These are phyloP conservation scores for Halocynthia aurantium DNA, from an alignment of 23 tunicate genomes.

Conservation along the genomic window DNA sequence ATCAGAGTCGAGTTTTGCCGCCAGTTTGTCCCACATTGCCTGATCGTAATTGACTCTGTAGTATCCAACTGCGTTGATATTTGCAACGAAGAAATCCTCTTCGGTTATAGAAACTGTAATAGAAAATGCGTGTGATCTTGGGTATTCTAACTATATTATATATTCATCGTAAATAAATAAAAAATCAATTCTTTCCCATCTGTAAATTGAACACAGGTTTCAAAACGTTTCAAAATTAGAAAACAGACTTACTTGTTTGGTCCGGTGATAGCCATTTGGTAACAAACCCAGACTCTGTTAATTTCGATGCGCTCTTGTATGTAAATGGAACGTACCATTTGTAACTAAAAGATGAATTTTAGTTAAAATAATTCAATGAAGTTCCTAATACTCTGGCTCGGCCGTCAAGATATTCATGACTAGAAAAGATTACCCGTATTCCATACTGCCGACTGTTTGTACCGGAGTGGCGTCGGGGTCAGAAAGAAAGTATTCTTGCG, in stretches of 20 bases:
- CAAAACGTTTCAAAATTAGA: not conserved
- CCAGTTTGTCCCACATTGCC: conserved; percentile 33
- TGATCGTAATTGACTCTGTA: conserved; percentile 59
- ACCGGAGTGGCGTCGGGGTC: conserved; percentile 47
- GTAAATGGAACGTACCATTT: conserved; percentile 78
- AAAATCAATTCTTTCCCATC: no score
- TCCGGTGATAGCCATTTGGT: conserved; percentile 31
- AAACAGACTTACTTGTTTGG: conserved; percentile 5
- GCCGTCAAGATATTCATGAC: not conserved
- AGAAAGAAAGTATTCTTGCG: conserved; percentile 74
- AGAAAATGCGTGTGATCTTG: not conserved
- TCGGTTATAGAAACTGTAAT: conserved; percentile 22
- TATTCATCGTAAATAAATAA: no score
- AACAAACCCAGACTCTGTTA: not conserved
- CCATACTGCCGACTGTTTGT: conserved; percentile 46
- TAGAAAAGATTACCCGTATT: conserved; percentile 36
- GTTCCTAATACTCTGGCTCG: no score
- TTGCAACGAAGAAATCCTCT: conserved; percentile 47
- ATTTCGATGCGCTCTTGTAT: conserved; percentile 31
- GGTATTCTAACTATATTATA: no score
- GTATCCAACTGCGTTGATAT: conserved; percentile 56
- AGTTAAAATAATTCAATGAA: no score
- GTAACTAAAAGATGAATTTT: conserved; percentile 32
- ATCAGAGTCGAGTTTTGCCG: conserved; percentile 16
- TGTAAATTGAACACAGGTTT: no score